Percentiles rank a stretch among this genome's conserved stretches.
Evolutionary conservation across 2,797 vertebrate species (phyloP).

Genomic region (Odontamblyopus lacepedii): DNA sequence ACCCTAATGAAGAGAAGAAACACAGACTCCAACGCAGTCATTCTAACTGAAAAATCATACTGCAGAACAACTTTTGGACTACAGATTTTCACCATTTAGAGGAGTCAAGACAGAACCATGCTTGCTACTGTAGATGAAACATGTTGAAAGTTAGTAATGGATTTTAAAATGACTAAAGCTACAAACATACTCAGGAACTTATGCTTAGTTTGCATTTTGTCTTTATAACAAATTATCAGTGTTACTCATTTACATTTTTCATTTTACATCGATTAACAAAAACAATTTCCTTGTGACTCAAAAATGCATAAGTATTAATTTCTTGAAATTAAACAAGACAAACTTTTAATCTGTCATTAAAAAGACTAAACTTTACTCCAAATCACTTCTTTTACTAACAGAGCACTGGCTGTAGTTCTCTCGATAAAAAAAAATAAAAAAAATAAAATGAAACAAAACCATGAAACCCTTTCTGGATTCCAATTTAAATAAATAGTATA

Average conservation of each 20-base stretch:
- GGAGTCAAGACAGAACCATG: not conserved
- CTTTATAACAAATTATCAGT: not conserved
- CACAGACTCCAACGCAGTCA: not conserved
- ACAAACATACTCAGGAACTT: not conserved
- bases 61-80: not conserved
- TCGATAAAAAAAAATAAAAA: too few species aligned
- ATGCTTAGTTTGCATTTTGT: not conserved
- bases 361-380: too few species aligned
- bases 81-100: not conserved
- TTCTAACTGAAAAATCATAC: conserved; percentile 6
- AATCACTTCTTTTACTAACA: too few species aligned
- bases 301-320: too few species aligned
- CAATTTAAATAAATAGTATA: not conserved
- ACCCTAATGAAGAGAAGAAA: conserved; percentile 36
- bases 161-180: not conserved
- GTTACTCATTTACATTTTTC: not conserved
- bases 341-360: too few species aligned
- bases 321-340: too few species aligned
- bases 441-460: too few species aligned
- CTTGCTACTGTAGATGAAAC: not conserved
- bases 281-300: too few species aligned
- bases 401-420: too few species aligned
- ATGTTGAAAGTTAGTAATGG: not conserved
- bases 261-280: not conserved
- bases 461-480: too few species aligned